These are phyloP conservation scores for Halcyon badia DNA, from an alignment of 2,797 vertebrate species.

Conservation along the genomic window DNA sequence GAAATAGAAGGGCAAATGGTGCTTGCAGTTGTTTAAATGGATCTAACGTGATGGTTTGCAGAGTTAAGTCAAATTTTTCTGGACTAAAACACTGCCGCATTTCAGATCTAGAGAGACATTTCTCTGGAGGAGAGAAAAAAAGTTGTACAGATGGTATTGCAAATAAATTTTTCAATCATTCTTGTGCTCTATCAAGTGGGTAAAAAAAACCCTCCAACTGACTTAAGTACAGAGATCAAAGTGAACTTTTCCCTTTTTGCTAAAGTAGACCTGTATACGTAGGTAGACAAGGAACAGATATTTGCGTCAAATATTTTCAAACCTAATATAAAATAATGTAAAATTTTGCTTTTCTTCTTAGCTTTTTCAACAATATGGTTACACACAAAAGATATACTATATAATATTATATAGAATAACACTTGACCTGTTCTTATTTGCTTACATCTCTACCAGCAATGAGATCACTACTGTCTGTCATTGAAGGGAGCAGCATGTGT, in stretches of 20 bases:
- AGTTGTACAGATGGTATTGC: neutral
- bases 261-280: neutral
- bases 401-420: neutral
- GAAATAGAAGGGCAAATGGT: neutral
- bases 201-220: neutral
- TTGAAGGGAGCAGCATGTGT: neutral
- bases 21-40: neutral
- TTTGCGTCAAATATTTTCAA: neutral
- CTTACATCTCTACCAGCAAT: neutral
- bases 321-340: neutral
- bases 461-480: neutral
- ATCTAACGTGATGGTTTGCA: neutral
- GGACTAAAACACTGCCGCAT: neutral
- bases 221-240: neutral
- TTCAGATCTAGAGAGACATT: neutral
- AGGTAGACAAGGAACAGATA: neutral
- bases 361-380: neutral
- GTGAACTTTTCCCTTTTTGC: neutral
- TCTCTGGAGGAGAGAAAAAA: rapidly evolving
- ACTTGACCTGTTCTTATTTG: neutral
- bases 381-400: neutral
- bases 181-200: neutral
- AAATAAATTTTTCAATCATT: neutral
- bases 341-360: neutral
- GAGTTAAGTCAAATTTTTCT: neutral